Evolutionary conservation across 2,888 invertebrate genomes (phyloP).

Genomic region (Trachelus troglodyta): DNA sequence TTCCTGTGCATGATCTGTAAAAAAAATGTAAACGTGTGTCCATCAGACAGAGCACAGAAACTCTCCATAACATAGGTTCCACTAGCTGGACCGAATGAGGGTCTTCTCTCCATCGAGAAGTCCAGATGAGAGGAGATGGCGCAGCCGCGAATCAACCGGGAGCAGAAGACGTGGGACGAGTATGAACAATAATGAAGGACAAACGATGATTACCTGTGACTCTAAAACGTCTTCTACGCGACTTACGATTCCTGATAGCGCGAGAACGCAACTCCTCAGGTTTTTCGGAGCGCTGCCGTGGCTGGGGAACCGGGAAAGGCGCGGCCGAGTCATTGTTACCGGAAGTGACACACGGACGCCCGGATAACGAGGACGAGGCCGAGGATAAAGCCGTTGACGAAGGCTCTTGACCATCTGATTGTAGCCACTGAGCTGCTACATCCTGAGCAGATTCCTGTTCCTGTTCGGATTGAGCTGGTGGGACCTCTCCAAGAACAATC

Average conservation of each 20-base stretch:
- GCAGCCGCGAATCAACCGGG: background rate
- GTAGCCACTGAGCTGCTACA: constrained; percentile 59
- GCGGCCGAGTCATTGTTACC: constrained; percentile 17
- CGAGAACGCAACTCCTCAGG: constrained; percentile 38
- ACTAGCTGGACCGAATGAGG: background rate
- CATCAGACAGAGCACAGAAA: background rate
- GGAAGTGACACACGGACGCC: constrained; percentile 6
- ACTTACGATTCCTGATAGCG: constrained; percentile 59
- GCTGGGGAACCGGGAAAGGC: constrained; percentile 49
- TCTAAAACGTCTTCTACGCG: constrained; percentile 61
- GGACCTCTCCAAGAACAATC: constrained; percentile 61
- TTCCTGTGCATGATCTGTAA: constrained; percentile 40
- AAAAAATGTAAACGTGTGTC: background rate
- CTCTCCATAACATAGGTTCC: background rate
- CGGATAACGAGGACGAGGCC: background rate
- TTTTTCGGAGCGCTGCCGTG: constrained; percentile 47
- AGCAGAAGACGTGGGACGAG: background rate
- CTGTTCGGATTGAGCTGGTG: constrained; percentile 56
- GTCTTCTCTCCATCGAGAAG: background rate
- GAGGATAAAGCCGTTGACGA: background rate
- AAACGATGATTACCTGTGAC: constrained; percentile 57
- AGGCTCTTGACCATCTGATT: background rate
- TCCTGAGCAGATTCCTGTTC: constrained; percentile 62
- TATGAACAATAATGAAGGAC: background rate
- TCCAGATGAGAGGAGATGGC: constrained; percentile 1